Evolutionary conservation across 2,888 invertebrate species (phyloP).

Genomic region (Zootermopsis nevadensis): DNA sequence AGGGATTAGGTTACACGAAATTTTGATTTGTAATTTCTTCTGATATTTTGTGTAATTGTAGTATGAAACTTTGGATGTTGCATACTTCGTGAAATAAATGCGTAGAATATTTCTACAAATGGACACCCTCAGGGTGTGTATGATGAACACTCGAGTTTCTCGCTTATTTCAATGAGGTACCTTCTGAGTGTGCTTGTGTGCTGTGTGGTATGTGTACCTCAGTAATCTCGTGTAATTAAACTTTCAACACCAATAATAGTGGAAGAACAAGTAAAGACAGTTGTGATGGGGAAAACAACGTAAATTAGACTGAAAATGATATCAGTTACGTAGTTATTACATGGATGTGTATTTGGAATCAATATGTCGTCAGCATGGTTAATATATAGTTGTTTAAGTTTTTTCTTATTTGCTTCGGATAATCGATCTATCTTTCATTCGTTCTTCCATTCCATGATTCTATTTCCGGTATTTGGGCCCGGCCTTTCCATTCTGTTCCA

Average conservation of each 20-base stretch:
- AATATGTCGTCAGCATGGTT: not conserved
- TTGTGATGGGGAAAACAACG: not conserved
- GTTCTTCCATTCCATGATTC: too few species aligned
- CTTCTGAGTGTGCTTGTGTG: not conserved
- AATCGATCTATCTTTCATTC: too few species aligned
- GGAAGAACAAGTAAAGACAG: not conserved
- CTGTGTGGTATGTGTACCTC: not conserved
- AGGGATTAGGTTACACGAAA: too few species aligned
- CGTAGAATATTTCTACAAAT: too few species aligned
- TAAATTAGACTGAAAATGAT: not conserved
- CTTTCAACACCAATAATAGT: not conserved
- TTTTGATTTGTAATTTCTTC: too few species aligned
- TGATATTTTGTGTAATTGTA: too few species aligned
- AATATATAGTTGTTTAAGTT: too few species aligned
- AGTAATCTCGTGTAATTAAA: slow-evolving; percentile 32
- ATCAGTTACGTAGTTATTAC: not conserved
- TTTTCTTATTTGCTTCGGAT: too few species aligned
- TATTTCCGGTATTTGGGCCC: too few species aligned
- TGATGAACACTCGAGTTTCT: not conserved
- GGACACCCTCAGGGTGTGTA: not conserved
- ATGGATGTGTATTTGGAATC: not conserved
- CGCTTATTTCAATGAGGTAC: not conserved
- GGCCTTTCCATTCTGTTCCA: too few species aligned
- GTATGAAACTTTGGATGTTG: too few species aligned
- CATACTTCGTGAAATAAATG: too few species aligned